Evolutionary conservation across 2,888 invertebrate genomes (phyloP), one percentile per base, ranked within the genome.

Genomic region (Norana najaformis): DNA sequence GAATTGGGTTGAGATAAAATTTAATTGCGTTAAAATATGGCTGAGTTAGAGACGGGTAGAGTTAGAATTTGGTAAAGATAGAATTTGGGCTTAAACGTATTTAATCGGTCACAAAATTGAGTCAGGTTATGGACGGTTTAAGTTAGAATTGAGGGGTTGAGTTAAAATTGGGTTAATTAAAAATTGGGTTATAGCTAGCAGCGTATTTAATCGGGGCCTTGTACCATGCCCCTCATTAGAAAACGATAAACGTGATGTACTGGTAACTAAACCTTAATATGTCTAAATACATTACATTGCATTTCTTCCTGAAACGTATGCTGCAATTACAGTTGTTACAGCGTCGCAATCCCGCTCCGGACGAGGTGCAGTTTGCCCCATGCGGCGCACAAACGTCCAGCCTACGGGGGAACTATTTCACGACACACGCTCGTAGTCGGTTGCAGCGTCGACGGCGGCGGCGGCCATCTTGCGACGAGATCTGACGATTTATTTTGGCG

Each of bases 391-490:
- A n/a, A 6, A 6, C 2, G 69, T 13, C 69, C 30, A n/a, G n/a
- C 69, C 69, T 69, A 69, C n/a, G 69, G 69, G 23, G 69, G 69
- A 69, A 69, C 69, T 69, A n/a, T 69, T 53, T 69, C 69, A 69
- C 13, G 69, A 69, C 30, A 69, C 69, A 69, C 69, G 69, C 69
- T 69, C 69, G 30, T n/a, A 69, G n/a, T 69, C 69, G 69, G 69
- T n/a, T n/a, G n/a, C n/a, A n/a, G n/a, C n/a, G n/a, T n/a, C n/a
- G n/a, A 23, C 47, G 23, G 69, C 69, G 30, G n/a, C 47, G 69
- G 69, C 69, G 69, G 69, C 69, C 69, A 69, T 69, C 69, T 69
- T 69, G 69, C 69, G n/a, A n/a, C 30, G 30, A 69, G 30, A 69
- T n/a, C 8, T n/a, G 30, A n/a, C n/a, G 69, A 69, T 69, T 69